Base-by-base conservation (phyloP, 2,888 invertebrate genomes). In the Stenichneumon culpator region DNA sequence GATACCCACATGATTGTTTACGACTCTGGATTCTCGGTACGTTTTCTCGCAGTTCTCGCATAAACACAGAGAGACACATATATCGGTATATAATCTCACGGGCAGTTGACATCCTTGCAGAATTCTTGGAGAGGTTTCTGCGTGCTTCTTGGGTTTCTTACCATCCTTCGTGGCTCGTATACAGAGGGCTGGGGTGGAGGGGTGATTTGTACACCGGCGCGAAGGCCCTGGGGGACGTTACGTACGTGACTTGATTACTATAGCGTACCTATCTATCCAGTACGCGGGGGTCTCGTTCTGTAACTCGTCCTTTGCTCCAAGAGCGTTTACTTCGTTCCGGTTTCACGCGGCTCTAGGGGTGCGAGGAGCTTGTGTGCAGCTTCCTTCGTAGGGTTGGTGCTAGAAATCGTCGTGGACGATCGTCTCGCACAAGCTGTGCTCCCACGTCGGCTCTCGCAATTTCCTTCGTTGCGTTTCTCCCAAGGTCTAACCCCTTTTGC, bases 231-330 rank as follows among this genome's bases (percentile, higher is more conserved):
- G 63, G 77, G 67, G 77, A 84, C 80, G 79, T 77, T 54, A 50
- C 25, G 47, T 74, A 84, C 81, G 81, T 84, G 81, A 84, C 80
- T 78, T 74, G 69, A 84, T 84, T 78, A 63, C 73, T 69, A 73
- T 84, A 16, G 60, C 44, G 36, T 52, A 65, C 69, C 75, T 75
- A 63, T 75, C 50, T 63, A 32, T n/a, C 60, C 67, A 9, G 67
- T 36, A 22, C 19, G 75, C 52, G 5, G 50, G 63, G 36, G 50
- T 75, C 25, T 68, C 65, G 74, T 63, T 60, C 28, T 44, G 63
- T 50, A 63, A 74, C 74, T 47, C 63, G 63, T 74, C 74, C 74
- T 74, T 74, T 74, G 44, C 74, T 36, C 63, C 32, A 63, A 32
- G 32, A 63, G 16, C 63, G 63, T 32, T 63, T 63, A 63, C 63